Evolutionary conservation across 2,113 vertebrate species (phyloP), one percentile per base, ranked within the genome.

Genomic region (Otus sunia): DNA sequence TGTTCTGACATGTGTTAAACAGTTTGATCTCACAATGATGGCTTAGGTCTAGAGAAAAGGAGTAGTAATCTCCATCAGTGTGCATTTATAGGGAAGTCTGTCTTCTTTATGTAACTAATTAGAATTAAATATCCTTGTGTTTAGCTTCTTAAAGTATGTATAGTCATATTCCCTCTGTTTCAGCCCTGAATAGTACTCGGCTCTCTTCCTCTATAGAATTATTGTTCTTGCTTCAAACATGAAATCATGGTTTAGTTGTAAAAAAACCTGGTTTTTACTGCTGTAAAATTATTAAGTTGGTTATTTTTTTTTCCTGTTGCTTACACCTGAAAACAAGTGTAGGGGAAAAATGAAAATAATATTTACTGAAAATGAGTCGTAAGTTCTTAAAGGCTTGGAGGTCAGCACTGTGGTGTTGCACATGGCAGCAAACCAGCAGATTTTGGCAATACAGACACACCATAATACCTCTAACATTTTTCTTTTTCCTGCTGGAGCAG

Each of bases 401-500:
- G 56, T 76, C 83, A 43, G 97, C 94, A 66, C 94, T 94, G 96
- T 56, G 60, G 95, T 52, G 32, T 88, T 91, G 66, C 71, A 73
- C 43, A 49, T 94, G 96, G 94, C 84, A 92, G 81, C 74, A 93
- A 92, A 92, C 74, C 89, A 95, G 64, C 58, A 27, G 95, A 93
- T 95, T 94, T 97, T 98, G 97, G 97, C 97, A 96, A 55, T 63
- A 50, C 18, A 68, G 45, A 64, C 88, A 73, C 69, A 69, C 90
- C 66, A 91, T 86, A 96, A 92, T 84, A 59, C 92, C 69, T 90
- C 88, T 91, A 96, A 97, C 63, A 13, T 68, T 97, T 97, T 96
- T 95, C 79, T 95, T 97, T 97, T 96, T 96, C 82, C 94, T 95
- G 45, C 58, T 62, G 62, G 88, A 98, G 83, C 87, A 89, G 92